Base-by-base conservation (phyloP, 1,140 invertebrate genomes). In the Bombus terrestris region DNA sequence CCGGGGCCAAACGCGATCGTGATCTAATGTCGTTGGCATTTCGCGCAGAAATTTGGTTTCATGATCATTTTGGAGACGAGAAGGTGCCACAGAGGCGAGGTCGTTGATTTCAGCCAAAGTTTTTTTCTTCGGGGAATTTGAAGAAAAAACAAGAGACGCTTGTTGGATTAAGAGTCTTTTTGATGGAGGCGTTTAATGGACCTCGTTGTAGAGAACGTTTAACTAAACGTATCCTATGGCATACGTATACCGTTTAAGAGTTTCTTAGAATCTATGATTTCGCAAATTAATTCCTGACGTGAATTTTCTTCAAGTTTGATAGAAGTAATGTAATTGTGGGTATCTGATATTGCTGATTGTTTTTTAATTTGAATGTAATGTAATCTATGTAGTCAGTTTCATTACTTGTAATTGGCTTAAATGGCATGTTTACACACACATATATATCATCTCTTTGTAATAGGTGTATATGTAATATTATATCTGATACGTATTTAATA, bases 1-100 rank as follows among this genome's bases (percentile, higher is more conserved):
- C 35, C 41, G n/a, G 10, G 47, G n/a, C 25, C 18, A 39, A 53
- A 59, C n/a, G 43, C 32, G 66, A 22, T 69, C 68, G 53, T 89
- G 83, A 88, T 89, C 79, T 83, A 88, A 88, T 35, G 41, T 68
- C 74, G n/a, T 85, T 88, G 83, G 83, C 71, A 86, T 89, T 86
- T 78, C n/a, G 59, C 59, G 68, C 66, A 64, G 41, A 59, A 22
- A 53, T 66, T 18, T 18, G 13, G 47, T 72, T 43, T 73, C 25
- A 6, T 13, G 71, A 72, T 59, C 2, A 35, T 82, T 82, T n/a
- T 62, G 53, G 35, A 41, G 22, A 43, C 79, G 71, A 43, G 5
- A 9, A 39, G 25, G 6, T 5, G 39, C n/a, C 13, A 28, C 13
- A 41, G 71, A 22, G 15, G 32, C 39, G 13, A 43, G 39, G 28